phyloP scores from a whole-genome alignment of 1,140 invertebrate species.

The Psix sp. region DNA sequence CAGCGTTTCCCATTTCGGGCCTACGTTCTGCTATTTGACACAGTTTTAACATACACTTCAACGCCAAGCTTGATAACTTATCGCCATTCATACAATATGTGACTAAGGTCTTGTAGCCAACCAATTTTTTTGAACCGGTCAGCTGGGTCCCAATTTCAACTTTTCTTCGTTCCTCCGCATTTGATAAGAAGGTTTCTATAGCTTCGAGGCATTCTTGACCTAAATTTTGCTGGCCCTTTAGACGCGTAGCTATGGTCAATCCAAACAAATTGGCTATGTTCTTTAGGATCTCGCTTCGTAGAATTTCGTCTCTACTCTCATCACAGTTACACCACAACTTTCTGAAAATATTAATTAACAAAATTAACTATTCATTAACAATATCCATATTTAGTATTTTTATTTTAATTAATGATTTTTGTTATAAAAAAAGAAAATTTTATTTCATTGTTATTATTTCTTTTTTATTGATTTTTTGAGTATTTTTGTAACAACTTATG shows the following conservation, averaged over 20 bases:
- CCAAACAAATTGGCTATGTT: constrained; percentile 61
- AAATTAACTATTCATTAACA: constrained; percentile 39
- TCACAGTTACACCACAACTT: constrained; percentile 68
- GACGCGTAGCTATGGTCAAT: constrained; percentile 34
- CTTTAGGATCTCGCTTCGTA: constrained; percentile 54
- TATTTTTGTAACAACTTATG: too few species aligned
- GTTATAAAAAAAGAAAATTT: too few species aligned
- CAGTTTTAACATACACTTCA: constrained; percentile 66
- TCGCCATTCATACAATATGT: constrained; percentile 60
- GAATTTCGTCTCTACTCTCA: constrained; percentile 63
- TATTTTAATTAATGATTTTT: too few species aligned
- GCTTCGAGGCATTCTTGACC: constrained; percentile 70
- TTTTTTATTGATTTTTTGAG: too few species aligned
- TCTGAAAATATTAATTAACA: constrained; percentile 46
- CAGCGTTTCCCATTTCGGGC: constrained; percentile 63
- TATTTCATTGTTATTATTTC: too few species aligned
- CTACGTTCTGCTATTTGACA: constrained; percentile 67
- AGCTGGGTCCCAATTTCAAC: constrained; percentile 60
- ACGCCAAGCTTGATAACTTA: constrained; percentile 64
- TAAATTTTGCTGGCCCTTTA: constrained; percentile 56
- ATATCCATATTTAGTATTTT: too few species aligned
- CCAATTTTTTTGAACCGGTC: constrained; percentile 52
- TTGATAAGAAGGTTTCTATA: constrained; percentile 60
- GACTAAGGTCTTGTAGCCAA: constrained; percentile 65
- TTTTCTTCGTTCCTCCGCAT: constrained; percentile 28